Evolutionary conservation across 1,140 invertebrate species (phyloP), one percentile per base, ranked within the genome.

Genomic region (Manduca sexta): DNA sequence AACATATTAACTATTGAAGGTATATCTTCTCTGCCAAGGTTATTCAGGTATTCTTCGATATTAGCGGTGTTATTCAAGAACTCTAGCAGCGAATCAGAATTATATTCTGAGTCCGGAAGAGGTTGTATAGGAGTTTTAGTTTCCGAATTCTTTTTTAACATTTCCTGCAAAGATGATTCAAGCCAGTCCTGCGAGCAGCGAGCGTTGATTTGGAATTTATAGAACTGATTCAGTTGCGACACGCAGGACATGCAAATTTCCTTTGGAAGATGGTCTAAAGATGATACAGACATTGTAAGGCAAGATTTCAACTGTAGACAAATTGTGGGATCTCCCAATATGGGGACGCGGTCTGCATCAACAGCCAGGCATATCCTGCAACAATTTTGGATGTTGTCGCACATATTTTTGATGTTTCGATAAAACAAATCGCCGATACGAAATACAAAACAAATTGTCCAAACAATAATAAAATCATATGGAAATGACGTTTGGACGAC

Each of bases 51-150:
- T 45, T 83, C 82, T 18, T 85, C 82, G 6, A 85, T 85, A 45
- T 85, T 83, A 39, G 64, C 78, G 17, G 79, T 85, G 17, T 82
- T 85, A 50, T 85, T 85, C 15, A 85, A 42, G 56, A 85, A 85
- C 41, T 85, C 82, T 49, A 85, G 33, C 5, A 85, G 61, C 12
- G 82, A 85, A 52, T 85, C 82, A 0, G 82, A 85, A 35, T 85
- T 85, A 26, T 85, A 85, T 56, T 85, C 82, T 0, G 77, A 82
- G 52, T 83, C 79, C 0, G 82, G 79, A 17, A 85, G 49, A 12
- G 82, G 82, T 42, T 79, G 78, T 7, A 85, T 50, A 8, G 60
- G 54, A 4, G 64, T 61, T 60, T 83, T 85, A 1, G 55, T 54
- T 60, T 83, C 81, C 11, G 58, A 16, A 3, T 53, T 48, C 49